phyloP scores from a whole-genome alignment of 2,797 vertebrate genomes.

The Tauraco hartlaubi region DNA sequence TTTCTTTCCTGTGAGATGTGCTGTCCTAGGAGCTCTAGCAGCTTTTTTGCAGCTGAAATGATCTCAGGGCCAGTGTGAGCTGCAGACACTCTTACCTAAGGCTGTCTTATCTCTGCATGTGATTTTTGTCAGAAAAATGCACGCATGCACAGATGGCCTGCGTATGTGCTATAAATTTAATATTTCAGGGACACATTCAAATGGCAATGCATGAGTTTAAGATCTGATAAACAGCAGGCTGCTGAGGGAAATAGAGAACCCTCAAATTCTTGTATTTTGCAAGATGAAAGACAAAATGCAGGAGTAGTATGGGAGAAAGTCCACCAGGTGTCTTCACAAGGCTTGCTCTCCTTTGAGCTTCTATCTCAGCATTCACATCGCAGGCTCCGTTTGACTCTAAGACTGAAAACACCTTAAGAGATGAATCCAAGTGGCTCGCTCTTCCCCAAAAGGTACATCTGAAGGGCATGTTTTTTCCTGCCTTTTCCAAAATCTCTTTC shows the following conservation, averaged over 20 bases:
- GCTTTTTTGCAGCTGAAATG: background rate
- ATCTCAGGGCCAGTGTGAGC: background rate
- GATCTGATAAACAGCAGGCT: background rate
- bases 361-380: background rate
- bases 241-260: background rate
- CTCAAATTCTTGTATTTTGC: background rate
- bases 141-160: background rate
- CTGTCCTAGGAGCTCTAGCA: background rate
- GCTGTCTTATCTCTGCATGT: background rate
- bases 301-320: background rate
- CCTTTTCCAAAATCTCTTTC: background rate
- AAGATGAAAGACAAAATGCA: background rate
- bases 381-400: background rate
- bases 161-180: background rate
- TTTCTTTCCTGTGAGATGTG: background rate
- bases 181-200: background rate
- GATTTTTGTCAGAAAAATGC: background rate
- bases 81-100: background rate
- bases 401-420: background rate
- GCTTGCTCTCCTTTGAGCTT: background rate
- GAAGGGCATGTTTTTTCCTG: background rate
- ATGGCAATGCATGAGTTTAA: background rate
- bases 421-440: background rate
- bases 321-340: fast-evolving
- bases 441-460: background rate